Evolutionary conservation across 2,888 invertebrate species (phyloP).

Genomic region (Epirrita christyi): DNA sequence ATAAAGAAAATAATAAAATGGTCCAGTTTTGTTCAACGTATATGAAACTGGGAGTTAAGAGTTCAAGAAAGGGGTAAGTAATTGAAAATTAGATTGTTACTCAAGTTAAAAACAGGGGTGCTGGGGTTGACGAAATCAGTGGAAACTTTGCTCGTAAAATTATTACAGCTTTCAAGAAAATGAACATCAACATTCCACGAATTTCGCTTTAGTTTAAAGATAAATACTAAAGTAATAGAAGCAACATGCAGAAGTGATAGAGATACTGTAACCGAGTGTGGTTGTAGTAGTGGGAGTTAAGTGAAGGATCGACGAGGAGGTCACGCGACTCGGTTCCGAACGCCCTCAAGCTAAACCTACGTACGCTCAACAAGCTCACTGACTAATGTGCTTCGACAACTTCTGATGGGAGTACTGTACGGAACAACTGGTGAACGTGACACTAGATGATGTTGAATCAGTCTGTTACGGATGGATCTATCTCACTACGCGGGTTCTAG

Average conservation of each 20-base stretch:
- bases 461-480: slow-evolving; percentile 78
- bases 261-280: slow-evolving; percentile 76
- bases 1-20: slow-evolving; percentile 58
- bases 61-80: slow-evolving; percentile 63
- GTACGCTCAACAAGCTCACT: slow-evolving; percentile 75
- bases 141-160: slow-evolving; percentile 45
- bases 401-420: slow-evolving; percentile 75
- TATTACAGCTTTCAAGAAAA: slow-evolving; percentile 21
- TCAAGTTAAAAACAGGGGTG: slow-evolving; percentile 69
- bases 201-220: slow-evolving; percentile 59
- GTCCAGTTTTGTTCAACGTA: slow-evolving; percentile 54
- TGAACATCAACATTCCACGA: slow-evolving; percentile 46
- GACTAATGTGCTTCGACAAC: slow-evolving; percentile 80
- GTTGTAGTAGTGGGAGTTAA: slow-evolving; percentile 63
- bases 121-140: slow-evolving; percentile 62
- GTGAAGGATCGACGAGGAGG: slow-evolving; percentile 69
- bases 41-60: slow-evolving; percentile 59
- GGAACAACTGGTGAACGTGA: slow-evolving; percentile 76
- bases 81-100: slow-evolving; percentile 69
- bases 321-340: slow-evolving; percentile 70
- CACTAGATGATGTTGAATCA: slow-evolving; percentile 78
- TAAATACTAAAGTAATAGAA: slow-evolving; percentile 73
- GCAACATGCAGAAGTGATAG: slow-evolving; percentile 82
- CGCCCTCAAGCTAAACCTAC: slow-evolving; percentile 80
- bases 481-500: slow-evolving; percentile 79